phyloP scores from a whole-genome alignment of 1,140 invertebrate genomes.

The Ceratina australensis region DNA sequence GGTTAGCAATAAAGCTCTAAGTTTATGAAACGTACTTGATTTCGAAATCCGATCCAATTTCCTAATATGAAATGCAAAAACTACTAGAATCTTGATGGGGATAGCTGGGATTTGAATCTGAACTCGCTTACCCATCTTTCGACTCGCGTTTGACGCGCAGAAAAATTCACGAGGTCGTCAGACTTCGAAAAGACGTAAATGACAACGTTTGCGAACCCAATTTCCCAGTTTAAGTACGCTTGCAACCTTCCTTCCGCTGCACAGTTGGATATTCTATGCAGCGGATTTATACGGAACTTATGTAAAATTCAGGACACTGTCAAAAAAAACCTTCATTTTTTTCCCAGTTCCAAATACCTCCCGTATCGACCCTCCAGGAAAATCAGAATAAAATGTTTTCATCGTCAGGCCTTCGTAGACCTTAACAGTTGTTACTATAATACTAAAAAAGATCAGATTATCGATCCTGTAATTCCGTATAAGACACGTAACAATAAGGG shows the following conservation, averaged over 20 bases:
- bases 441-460: too few relatives aligned
- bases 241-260: background rate
- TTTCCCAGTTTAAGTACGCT: constrained; percentile 1
- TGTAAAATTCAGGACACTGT: background rate
- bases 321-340: constrained; percentile 15
- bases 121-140: background rate
- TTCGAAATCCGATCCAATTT: background rate
- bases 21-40: background rate
- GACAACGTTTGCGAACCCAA: background rate
- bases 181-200: constrained; percentile 7
- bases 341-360: background rate
- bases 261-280: background rate
- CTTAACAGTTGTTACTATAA: too few relatives aligned
- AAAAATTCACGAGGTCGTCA: constrained; percentile 1
- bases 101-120: background rate
- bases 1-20: background rate
- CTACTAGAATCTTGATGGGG: background rate
- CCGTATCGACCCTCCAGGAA: background rate
- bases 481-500: too few relatives aligned
- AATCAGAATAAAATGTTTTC: background rate
- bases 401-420: too few relatives aligned
- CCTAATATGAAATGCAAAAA: background rate
- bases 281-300: background rate
- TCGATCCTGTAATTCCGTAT: too few relatives aligned
- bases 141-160: background rate